These are phyloP conservation scores for Sebastes vulpes DNA, from an alignment of 2,797 vertebrate species.

Conservation along the genomic window DNA sequence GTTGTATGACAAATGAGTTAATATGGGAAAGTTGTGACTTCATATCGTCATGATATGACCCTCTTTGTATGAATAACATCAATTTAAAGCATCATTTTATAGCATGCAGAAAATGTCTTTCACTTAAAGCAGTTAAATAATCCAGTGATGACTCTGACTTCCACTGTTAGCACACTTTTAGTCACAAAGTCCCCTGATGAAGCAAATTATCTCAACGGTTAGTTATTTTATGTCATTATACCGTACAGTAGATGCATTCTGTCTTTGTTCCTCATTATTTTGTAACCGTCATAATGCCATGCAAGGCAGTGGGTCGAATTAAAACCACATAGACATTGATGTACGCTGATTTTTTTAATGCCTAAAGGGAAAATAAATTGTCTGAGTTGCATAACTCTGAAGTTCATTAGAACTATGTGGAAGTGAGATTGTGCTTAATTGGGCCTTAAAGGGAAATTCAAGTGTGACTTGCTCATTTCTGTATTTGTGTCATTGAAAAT, in stretches of 20 bases:
- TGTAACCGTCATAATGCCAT: constrained; percentile 8
- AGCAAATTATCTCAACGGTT: constrained; percentile 27
- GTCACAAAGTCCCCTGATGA: constrained; percentile 49
- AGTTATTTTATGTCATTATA: neutral
- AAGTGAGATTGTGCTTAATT: constrained; percentile 48
- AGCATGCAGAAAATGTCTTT: constrained; percentile 18
- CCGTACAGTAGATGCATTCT: neutral
- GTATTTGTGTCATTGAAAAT: neutral
- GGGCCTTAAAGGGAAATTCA: constrained; percentile 46
- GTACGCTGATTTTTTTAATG: neutral
- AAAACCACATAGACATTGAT: neutral
- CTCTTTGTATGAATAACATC: constrained; percentile 24
- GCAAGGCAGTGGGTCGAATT: neutral
- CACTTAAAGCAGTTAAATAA: constrained; percentile 17
- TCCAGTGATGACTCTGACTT: constrained; percentile 16
- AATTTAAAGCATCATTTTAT: constrained; percentile 25
- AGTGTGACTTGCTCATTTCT: constrained; percentile 8
- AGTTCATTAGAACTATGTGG: constrained; percentile 32
- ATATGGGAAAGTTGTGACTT: constrained; percentile 51
- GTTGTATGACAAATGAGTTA: constrained; percentile 64
- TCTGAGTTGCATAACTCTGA: constrained; percentile 42
- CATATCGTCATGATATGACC: constrained; percentile 13
- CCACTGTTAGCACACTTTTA: neutral
- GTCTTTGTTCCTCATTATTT: neutral
- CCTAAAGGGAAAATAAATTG: constrained; percentile 35